Base-by-base conservation (phyloP, 1,140 invertebrate genomes). In the Metaphire vulgaris region DNA sequence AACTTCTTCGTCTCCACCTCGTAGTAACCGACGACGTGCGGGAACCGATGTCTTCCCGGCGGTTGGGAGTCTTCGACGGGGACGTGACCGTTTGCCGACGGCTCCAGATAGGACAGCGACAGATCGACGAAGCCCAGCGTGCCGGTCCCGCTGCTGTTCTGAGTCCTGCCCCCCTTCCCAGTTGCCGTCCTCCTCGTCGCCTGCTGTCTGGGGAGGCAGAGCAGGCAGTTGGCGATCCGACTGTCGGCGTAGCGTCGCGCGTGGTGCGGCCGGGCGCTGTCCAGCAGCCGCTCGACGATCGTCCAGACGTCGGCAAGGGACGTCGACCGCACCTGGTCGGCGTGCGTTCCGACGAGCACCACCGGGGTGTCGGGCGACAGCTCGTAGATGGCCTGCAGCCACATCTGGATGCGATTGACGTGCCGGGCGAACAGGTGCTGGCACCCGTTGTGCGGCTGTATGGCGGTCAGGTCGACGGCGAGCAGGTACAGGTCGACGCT, bases 371-470 rank as follows among this genome's bases (percentile, higher is more conserved):
- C 72, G 2, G 77, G 77, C 15, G 73, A 56, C 16, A 67, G 67
- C 34, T 78, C 77, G 34, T 78, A 78, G 28, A 78, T 73, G 0
- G 77, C 73, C 41, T 75, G 72, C 12, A 78, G 56, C 77, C 77
- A 78, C 77, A 78, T 78, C 33, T 75, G 77, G 32, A 78, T 29
- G 34, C 77, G 77, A 34, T 33, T 68, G n/a, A 78, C 56, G 69
- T 78, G 77, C 15, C 77, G 66, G n/a, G 72, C 72, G 33, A 74
- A 78, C 12, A 78, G 77, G 33, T 78, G 77, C 69, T 78, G 77
- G 29, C 75, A 78, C 28, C 74, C 74, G 33, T 78, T 78, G 34
- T 78, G 66, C 21, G 73, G 34, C 34, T 78, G 75, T 16, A 78
- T 64, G 31, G 77, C 68, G 26, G 77, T 74, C 69, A 78, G 32